Evolutionary conservation across 2,797 vertebrate species (phyloP).

Genomic region (Parotocinclus haroldoi): DNA sequence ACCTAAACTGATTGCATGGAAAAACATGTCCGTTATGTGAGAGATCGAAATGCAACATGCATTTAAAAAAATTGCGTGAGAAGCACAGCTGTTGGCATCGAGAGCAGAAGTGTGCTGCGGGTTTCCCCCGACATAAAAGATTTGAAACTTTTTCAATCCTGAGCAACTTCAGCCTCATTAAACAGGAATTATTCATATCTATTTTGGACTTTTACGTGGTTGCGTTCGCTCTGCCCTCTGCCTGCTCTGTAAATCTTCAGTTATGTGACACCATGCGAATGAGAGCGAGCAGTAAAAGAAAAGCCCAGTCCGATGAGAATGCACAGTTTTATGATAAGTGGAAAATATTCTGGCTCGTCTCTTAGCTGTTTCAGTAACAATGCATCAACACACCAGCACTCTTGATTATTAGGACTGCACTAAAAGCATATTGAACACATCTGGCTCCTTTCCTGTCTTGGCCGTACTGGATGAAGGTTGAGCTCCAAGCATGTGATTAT

Average conservation of each 20-base stretch:
- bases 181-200: slow-evolving; percentile 20
- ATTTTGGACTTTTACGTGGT: slow-evolving; percentile 1
- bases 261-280: slow-evolving; percentile 1
- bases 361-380: not conserved
- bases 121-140: too few species aligned
- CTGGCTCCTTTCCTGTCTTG: slow-evolving; percentile 20
- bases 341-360: slow-evolving; percentile 8
- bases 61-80: not conserved
- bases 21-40: too few species aligned
- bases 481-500: slow-evolving; percentile 20
- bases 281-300: not conserved
- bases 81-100: slow-evolving; percentile 4
- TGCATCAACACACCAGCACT: not conserved
- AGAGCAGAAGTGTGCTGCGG: too few species aligned
- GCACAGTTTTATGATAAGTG: not conserved
- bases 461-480: slow-evolving; percentile 3
- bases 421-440: slow-evolving; percentile 9
- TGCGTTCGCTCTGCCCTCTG: not conserved
- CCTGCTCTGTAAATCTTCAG: not conserved
- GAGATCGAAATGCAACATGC: too few species aligned
- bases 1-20: too few species aligned
- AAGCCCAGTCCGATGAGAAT: not conserved
- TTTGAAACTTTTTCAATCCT: too few species aligned
- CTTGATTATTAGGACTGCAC: slow-evolving; percentile 4
- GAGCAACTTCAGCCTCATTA: not conserved